Conservation (phyloP, 2,113 vertebrate species). For the Nycticebus coucang region DNA sequence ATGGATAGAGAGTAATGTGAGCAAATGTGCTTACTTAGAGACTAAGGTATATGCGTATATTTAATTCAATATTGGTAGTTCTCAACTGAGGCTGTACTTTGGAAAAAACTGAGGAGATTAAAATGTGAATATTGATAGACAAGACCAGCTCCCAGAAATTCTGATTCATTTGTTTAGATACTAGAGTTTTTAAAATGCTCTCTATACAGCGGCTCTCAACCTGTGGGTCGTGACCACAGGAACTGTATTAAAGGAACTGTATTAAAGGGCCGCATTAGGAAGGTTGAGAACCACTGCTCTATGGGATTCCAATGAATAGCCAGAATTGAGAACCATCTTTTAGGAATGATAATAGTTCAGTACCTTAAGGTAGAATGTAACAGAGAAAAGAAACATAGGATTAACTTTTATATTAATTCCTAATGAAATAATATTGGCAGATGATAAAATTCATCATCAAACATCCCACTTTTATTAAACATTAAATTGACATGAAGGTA, state of each 20-base stretch:
- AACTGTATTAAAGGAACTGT: no score
- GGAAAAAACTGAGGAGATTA: conserved; percentile 1
- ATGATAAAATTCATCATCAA: neutral
- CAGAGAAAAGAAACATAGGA: neutral
- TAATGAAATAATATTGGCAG: conserved; percentile 14
- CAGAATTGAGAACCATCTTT: neutral
- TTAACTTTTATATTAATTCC: conserved; percentile 11
- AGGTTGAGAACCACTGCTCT: no score
- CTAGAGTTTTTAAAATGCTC: neutral
- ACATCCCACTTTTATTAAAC: conserved; percentile 5
- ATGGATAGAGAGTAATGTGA: neutral
- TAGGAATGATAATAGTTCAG: neutral
- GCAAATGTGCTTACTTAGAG: neutral
- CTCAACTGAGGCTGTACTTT: neutral
- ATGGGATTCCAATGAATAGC: neutral
- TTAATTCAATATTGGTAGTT: neutral
- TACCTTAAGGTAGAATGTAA: neutral
- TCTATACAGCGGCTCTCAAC: no score
- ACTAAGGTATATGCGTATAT: neutral
- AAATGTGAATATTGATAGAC: neutral
- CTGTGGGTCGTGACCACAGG: no score
- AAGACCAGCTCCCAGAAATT: neutral
- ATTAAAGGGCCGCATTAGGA: no score
- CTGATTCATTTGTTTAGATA: neutral
- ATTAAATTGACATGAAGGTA: conserved; percentile 11